phyloP scores from a whole-genome alignment of 2,113 vertebrate genomes.

The Zeus faber region DNA sequence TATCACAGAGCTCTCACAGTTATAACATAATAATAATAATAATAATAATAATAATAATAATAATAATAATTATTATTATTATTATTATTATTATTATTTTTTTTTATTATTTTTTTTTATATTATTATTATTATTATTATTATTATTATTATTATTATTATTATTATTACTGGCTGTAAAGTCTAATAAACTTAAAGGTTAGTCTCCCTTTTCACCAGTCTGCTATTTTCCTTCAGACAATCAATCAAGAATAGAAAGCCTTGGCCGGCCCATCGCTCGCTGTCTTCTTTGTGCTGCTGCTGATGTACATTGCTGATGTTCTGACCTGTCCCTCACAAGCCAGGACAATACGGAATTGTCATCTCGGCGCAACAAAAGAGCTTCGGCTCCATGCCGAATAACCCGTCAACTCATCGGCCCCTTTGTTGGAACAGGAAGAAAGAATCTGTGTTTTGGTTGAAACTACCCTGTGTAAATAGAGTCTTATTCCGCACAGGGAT shows the following conservation, averaged over 20 bases:
- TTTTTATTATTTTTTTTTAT: too few species aligned
- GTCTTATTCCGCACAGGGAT: constrained; percentile 46
- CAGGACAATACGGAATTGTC: constrained; percentile 53
- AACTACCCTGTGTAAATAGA: constrained; percentile 42
- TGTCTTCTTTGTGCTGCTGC: constrained; percentile 24
- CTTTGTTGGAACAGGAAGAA: constrained; percentile 24
- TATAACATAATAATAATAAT: too few species aligned
- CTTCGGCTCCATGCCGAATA: constrained; percentile 27
- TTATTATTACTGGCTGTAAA: too few species aligned
- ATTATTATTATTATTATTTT: too few species aligned
- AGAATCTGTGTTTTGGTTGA: constrained; percentile 33
- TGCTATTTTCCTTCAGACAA: background rate
- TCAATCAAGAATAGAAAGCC: constrained; percentile 24
- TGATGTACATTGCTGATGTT: constrained; percentile 36
- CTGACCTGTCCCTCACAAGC: constrained; percentile 36
- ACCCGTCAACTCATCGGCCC: constrained; percentile 29
- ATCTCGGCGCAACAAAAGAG: constrained; percentile 31
- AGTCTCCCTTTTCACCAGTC: background rate
- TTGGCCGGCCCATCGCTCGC: constrained; percentile 17
- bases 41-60: too few species aligned
- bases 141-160: too few species aligned
- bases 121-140: too few species aligned
- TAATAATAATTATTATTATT: too few species aligned
- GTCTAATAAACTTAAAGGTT: background rate
- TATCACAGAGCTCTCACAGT: too few species aligned